Evolutionary conservation across 2,888 invertebrate species (phyloP).

Genomic region (Schizotus pectinicornis): DNA sequence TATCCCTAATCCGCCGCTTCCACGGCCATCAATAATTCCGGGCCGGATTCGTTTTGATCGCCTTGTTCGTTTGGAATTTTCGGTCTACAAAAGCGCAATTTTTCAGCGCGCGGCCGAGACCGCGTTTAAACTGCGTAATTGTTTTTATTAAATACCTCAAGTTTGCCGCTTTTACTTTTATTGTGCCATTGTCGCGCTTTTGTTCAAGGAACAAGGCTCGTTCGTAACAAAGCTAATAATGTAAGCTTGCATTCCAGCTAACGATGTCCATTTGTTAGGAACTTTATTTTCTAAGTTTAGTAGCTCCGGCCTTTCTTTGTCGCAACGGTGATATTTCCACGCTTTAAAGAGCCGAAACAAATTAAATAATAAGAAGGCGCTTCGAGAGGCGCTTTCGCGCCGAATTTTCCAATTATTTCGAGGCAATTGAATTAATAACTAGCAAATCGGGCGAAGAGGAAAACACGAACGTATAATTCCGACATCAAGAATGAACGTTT

Average conservation of each 20-base stretch:
- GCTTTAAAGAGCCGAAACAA: slow-evolving; percentile 17
- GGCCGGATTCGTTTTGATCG: too few species aligned
- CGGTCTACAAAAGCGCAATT: neutral
- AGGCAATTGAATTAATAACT: too few species aligned
- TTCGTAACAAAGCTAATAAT: slow-evolving; percentile 44
- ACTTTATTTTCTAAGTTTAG: slow-evolving; percentile 38
- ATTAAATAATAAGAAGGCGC: slow-evolving; percentile 16
- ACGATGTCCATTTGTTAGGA: slow-evolving; percentile 44
- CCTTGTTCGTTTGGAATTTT: slow-evolving; percentile 4
- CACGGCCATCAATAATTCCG: too few species aligned
- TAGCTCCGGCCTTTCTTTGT: slow-evolving; percentile 29
- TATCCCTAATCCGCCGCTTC: too few species aligned
- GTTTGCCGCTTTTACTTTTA: slow-evolving; percentile 27
- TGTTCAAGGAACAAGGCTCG: slow-evolving; percentile 34
- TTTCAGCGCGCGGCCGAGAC: neutral
- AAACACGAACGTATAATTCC: too few species aligned
- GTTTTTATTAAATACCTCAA: slow-evolving; percentile 30
- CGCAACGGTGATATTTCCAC: slow-evolving; percentile 19
- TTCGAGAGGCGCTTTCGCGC: neutral
- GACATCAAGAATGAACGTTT: too few species aligned
- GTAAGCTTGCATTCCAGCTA: slow-evolving; percentile 39
- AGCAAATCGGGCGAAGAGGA: too few species aligned
- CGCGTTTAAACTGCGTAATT: slow-evolving; percentile 23
- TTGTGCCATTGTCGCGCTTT: slow-evolving; percentile 33
- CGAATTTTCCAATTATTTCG: too few species aligned